phyloP scores from a whole-genome alignment of 2,113 vertebrate genomes.

The Astur gentilis region DNA sequence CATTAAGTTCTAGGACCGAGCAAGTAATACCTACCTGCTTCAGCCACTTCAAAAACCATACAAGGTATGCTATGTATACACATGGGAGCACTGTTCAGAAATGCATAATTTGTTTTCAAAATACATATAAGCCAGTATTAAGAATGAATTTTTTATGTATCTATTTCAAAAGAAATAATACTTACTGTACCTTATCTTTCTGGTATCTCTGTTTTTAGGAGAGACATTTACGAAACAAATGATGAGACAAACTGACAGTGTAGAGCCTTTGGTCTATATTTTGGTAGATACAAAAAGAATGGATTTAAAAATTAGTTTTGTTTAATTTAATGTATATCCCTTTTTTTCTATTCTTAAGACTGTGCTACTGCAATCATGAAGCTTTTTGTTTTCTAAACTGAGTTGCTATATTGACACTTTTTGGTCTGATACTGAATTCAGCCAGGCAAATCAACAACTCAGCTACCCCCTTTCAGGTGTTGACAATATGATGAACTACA shows the following conservation, averaged over 20 bases:
- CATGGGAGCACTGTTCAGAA: not conserved
- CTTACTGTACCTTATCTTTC: not conserved
- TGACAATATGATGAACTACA: not conserved
- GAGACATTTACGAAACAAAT: not conserved
- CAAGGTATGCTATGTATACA: not conserved
- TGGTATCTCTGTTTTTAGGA: not conserved
- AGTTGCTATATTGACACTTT: not conserved
- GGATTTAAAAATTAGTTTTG: not conserved
- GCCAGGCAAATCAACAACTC: not conserved
- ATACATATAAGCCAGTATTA: not conserved
- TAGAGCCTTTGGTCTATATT: not conserved
- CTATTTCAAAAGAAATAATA: not conserved
- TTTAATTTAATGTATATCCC: not conserved
- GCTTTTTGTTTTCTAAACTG: not conserved
- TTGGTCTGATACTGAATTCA: not conserved
- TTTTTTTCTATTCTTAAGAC: not conserved
- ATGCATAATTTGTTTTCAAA: not conserved
- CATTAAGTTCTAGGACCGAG: not conserved
- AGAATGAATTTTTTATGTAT: not conserved
- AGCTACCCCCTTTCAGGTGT: not conserved
- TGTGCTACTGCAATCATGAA: not conserved
- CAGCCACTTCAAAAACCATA: not conserved
- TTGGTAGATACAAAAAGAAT: not conserved
- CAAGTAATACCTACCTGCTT: not conserved
- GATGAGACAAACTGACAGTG: not conserved